Evolutionary conservation across 2,797 vertebrate species (phyloP), one percentile per base, ranked within the genome.

Genomic region (Pseudochirops corinnae): DNA sequence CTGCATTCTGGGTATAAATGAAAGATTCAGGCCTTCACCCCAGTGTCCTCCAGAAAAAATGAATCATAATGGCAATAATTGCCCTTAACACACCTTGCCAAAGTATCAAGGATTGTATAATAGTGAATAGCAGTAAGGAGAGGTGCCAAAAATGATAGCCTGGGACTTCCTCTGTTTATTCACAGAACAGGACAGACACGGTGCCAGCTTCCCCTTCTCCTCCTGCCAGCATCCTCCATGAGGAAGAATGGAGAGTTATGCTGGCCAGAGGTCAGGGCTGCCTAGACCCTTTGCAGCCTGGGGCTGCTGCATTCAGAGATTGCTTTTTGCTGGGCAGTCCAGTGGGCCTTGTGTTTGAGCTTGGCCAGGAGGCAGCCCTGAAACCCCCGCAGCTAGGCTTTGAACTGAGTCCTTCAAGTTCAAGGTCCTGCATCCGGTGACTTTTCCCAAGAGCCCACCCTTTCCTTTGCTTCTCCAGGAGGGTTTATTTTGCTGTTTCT

Each of bases 101-200:
- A 96, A 46, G 16, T 87, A 0, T 10, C 29, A 57, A 90, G 18
- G n/a, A 95, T 55, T 87, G 90, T 56, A 14, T 94, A 24, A 21
- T 92, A n/a, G 31, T 50, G 55, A 93, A 28, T 9, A 56, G 55
- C n/a, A 26, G 29, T 28, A 55, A 50, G 16, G 24, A 57, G 50
- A 31, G 55, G 26, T 92, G 33, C 50, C 3, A 60, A 50, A n/a
- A 94, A 91, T 55, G 90, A 87, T 33, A 50, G 74, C 39, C 24
- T 50, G 74, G 21, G 74, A 87, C 74, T 87, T 92, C 50, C 92
- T 92, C 4, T 96, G 31, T 28, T 96, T 96, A 96, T 91, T 90
- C 94, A 56, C 90, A 93, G 5, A 92, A 87, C 24, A 46, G 91
- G 93, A 60, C 14, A 87, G 39, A 92, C 94, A 33, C 50, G n/a